phyloP scores from a whole-genome alignment of 2,888 invertebrate genomes.

The Diabrotica balteata region DNA sequence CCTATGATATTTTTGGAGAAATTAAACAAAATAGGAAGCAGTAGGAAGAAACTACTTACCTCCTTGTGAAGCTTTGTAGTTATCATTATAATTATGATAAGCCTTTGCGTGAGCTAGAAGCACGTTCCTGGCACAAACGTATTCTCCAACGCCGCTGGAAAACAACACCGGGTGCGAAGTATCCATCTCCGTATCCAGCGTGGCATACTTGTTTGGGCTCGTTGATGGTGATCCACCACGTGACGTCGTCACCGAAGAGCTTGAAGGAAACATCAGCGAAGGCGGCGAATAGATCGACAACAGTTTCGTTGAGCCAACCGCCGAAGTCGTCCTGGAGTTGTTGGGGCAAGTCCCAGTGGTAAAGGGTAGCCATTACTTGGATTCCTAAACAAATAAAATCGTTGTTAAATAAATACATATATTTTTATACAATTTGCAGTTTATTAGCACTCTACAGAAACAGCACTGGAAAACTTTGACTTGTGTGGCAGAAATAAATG shows the following conservation, averaged over 20 bases:
- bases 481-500: no score
- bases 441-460: no score
- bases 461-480: no score
- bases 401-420: no score
- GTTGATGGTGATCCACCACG: constrained; percentile 64
- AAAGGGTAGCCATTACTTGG: constrained; percentile 32
- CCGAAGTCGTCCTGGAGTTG: constrained; percentile 60
- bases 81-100: constrained; percentile 67
- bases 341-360: constrained; percentile 38
- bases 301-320: constrained; percentile 68
- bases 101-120: constrained; percentile 71
- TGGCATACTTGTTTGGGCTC: constrained; percentile 58
- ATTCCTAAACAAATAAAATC: background rate
- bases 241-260: constrained; percentile 61
- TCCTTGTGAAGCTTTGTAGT: constrained; percentile 3
- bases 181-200: constrained; percentile 49
- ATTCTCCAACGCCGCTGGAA: constrained; percentile 63
- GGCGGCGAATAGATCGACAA: constrained; percentile 71
- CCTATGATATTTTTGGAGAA: no score
- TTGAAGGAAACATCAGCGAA: constrained; percentile 60
- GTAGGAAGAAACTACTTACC: background rate
- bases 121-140: constrained; percentile 69
- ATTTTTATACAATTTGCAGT: no score
- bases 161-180: constrained; percentile 53
- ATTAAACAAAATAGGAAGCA: no score